Evolutionary conservation across 2,113 vertebrate species (phyloP).

Genomic region (Rhinolophus sinicus): DNA sequence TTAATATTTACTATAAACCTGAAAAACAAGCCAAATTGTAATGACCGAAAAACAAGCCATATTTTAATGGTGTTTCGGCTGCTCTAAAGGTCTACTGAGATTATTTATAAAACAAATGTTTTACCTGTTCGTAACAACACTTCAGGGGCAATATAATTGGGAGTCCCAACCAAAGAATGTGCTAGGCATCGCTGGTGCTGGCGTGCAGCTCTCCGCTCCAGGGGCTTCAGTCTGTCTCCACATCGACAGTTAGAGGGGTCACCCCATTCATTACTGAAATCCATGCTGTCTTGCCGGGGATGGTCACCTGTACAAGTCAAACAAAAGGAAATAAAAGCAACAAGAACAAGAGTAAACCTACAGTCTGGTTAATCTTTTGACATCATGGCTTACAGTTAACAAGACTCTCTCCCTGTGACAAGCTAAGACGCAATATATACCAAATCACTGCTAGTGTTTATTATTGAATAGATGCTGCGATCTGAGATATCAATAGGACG

Average conservation of each 20-base stretch:
- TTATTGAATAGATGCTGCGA: neutral
- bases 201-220: constrained; percentile 94
- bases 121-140: constrained; percentile 96
- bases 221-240: constrained; percentile 94
- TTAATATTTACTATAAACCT: constrained; percentile 42
- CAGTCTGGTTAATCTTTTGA: neutral
- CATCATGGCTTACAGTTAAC: neutral
- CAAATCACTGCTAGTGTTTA: neutral
- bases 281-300: constrained; percentile 97
- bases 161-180: constrained; percentile 97
- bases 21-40: constrained; percentile 30
- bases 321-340: neutral
- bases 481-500: neutral
- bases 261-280: constrained; percentile 98
- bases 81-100: neutral
- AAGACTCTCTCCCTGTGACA: neutral
- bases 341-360: constrained; percentile 13
- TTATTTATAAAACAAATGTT: neutral
- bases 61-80: neutral
- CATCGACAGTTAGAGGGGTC: constrained; percentile 94
- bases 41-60: neutral
- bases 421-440: neutral
- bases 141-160: constrained; percentile 98
- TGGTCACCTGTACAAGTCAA: constrained; percentile 91
- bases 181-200: constrained; percentile 98